phyloP scores from a whole-genome alignment of 2,797 vertebrate species.

The Notoglanidium macrostoma region DNA sequence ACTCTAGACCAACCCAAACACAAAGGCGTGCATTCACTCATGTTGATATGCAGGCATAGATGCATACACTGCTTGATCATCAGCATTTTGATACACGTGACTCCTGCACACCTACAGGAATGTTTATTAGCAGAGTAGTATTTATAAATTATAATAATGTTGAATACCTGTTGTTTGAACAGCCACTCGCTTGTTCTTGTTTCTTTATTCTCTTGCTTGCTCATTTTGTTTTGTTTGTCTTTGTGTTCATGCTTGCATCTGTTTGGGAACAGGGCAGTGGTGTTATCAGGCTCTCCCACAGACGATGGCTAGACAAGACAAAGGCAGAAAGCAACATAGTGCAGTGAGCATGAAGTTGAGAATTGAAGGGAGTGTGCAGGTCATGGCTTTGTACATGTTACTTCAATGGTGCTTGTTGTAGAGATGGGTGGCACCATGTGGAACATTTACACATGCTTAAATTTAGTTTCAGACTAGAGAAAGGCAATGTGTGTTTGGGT shows the following conservation, averaged over 20 bases:
- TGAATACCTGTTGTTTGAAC: conserved; percentile 24
- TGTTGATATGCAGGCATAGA: neutral
- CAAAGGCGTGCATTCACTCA: conserved; percentile 15
- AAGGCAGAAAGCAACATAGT: neutral
- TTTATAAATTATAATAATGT: conserved; percentile 42
- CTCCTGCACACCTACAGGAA: conserved; percentile 23
- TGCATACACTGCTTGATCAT: conserved; percentile 21
- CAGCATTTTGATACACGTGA: conserved; percentile 24
- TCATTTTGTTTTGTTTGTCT: conserved; percentile 11
- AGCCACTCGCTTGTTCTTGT: conserved; percentile 21
- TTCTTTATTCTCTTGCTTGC: conserved; percentile 32
- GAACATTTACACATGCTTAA: neutral
- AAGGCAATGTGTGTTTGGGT: neutral
- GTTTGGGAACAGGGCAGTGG: conserved; percentile 17
- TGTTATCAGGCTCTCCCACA: neutral
- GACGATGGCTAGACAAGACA: neutral
- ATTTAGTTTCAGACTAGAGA: neutral
- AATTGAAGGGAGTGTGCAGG: neutral
- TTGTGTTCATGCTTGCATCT: neutral
- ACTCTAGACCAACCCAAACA: conserved; percentile 23
- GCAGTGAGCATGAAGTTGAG: neutral
- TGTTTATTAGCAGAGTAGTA: conserved; percentile 37
- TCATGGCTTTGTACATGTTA: neutral
- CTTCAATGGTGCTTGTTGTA: neutral
- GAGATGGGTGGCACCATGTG: neutral